These are phyloP conservation scores for Protodeltote pygarga DNA, from an alignment of 2,888 invertebrate genomes.

Conservation along the genomic window DNA sequence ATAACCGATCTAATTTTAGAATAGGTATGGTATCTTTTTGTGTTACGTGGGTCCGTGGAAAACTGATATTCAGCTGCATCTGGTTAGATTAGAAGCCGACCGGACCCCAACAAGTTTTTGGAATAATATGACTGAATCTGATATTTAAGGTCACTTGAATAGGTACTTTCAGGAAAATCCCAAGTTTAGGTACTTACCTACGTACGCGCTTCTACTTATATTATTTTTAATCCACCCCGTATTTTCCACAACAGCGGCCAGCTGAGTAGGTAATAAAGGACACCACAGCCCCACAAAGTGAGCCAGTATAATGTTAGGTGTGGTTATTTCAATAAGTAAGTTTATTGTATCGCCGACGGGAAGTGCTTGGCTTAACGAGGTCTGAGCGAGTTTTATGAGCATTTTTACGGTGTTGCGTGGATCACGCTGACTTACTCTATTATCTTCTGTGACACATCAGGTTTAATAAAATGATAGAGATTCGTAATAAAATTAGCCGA, in stretches of 20 bases:
- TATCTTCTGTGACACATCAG: slow-evolving; percentile 53
- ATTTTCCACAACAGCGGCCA: slow-evolving; percentile 22
- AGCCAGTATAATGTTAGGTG: slow-evolving; percentile 56
- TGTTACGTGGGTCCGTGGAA: no score
- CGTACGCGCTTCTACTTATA: slow-evolving; percentile 3
- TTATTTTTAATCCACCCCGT: slow-evolving; percentile 40
- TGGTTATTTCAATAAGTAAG: slow-evolving; percentile 74
- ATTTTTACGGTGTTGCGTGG: slow-evolving; percentile 64
- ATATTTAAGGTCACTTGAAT: no score
- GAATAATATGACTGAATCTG: no score
- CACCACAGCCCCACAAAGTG: slow-evolving; percentile 29
- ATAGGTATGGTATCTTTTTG: no score
- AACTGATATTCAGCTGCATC: no score
- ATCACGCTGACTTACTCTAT: slow-evolving; percentile 54
- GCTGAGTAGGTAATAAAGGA: slow-evolving; percentile 45
- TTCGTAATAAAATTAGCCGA: slow-evolving; percentile 36
- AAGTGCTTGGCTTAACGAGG: slow-evolving; percentile 72
- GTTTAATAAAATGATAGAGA: slow-evolving; percentile 46
- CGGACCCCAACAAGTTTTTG: no score
- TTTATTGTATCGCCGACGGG: slow-evolving; percentile 70
- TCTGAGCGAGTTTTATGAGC: slow-evolving; percentile 63
- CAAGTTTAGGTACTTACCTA: not conserved
- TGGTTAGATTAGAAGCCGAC: no score
- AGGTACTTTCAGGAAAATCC: no score
- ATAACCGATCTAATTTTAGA: no score